A percentile compares a stretch with the other conserved stretches of the same genome.
phyloP scores from a whole-genome alignment of 2,888 invertebrate species.

The Spodoptera exigua region DNA sequence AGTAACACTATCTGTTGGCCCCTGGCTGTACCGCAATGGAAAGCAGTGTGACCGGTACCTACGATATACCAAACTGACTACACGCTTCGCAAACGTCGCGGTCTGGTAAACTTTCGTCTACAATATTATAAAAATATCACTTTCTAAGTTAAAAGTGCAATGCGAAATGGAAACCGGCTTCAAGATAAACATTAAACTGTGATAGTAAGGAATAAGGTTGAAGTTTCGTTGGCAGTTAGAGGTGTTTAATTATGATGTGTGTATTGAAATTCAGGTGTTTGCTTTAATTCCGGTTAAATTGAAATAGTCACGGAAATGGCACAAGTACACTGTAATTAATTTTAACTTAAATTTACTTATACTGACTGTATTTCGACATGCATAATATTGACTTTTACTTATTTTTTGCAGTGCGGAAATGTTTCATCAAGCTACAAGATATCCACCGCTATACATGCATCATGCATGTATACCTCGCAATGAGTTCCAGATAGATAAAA shows the following conservation, averaged over 20 bases:
- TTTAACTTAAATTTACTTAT: too few relatives aligned
- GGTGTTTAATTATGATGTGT: constrained; percentile 13
- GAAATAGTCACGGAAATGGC: constrained; percentile 17
- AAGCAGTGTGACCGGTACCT: constrained; percentile 49
- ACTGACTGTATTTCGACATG: too few relatives aligned
- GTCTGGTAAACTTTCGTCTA: constrained; percentile 54
- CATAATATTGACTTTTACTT: too few relatives aligned
- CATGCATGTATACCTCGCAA: too few relatives aligned
- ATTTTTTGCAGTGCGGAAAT: too few relatives aligned
- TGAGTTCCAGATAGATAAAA: too few relatives aligned
- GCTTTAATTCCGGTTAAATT: constrained; percentile 21
- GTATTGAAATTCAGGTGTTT: constrained; percentile 32
- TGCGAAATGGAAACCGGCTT: constrained; percentile 19
- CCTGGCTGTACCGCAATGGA: constrained; percentile 37
- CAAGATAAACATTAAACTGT: constrained; percentile 4
- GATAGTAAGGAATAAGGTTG: constrained; percentile 6
- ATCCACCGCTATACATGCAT: too few relatives aligned
- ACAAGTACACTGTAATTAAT: too few relatives aligned
- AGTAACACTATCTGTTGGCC: constrained; percentile 18
- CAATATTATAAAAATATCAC: constrained; percentile 59
- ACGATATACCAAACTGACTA: constrained; percentile 36
- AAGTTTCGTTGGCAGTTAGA: constrained; percentile 1
- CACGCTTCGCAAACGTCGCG: constrained; percentile 56
- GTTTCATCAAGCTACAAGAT: too few relatives aligned
- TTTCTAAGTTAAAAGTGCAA: constrained; percentile 58